Conservation (phyloP, 1,140 invertebrate species). For the Pseudobourletiella spinata region DNA sequence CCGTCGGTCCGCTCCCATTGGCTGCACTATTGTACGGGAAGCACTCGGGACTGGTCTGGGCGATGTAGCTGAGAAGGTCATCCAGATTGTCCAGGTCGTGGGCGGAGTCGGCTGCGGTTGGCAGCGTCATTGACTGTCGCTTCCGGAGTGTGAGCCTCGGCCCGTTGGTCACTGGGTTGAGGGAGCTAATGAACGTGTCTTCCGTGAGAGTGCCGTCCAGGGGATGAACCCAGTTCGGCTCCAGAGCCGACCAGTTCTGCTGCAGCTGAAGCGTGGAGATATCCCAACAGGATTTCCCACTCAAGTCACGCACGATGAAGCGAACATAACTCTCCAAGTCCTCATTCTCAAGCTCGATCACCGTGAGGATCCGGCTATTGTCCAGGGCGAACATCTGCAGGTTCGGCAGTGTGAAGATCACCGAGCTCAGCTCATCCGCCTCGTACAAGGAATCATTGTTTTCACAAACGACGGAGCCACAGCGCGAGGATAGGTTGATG, state of each 20-base stretch:
- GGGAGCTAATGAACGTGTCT: constrained; percentile 23
- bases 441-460: constrained; percentile 70
- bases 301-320: constrained; percentile 80
- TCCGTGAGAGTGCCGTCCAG: neutral
- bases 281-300: constrained; percentile 95
- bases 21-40: constrained; percentile 57
- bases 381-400: constrained; percentile 77
- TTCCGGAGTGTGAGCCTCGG: constrained; percentile 59
- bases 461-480: constrained; percentile 81
- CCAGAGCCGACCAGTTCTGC: neutral
- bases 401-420: constrained; percentile 78
- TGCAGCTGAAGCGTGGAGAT: constrained; percentile 67
- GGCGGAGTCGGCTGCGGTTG: constrained; percentile 69
- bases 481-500: constrained; percentile 59
- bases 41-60: constrained; percentile 85
- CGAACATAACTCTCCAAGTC: constrained; percentile 40
- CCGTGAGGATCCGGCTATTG: constrained; percentile 66
- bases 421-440: constrained; percentile 57
- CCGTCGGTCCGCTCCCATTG: constrained; percentile 53
- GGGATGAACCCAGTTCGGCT: neutral
- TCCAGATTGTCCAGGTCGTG: constrained; percentile 86
- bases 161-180: neutral
- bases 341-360: constrained; percentile 56
- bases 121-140: constrained; percentile 61
- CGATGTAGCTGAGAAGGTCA: constrained; percentile 83